Evolutionary conservation across 2,113 vertebrate species (phyloP).

Genomic region (Mormoops blainvillei): DNA sequence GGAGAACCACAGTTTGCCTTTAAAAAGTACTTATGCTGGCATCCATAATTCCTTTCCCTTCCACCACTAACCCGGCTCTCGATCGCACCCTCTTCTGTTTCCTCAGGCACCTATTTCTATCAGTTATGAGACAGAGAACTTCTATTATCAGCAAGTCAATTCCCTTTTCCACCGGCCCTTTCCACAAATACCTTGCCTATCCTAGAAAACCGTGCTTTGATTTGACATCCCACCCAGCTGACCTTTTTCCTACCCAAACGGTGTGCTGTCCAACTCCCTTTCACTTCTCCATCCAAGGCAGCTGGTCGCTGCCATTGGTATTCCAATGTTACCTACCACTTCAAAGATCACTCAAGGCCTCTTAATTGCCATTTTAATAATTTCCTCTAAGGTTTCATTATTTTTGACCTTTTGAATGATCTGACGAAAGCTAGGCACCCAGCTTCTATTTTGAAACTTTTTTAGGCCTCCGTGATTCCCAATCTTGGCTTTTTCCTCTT

Average conservation of each 20-base stretch:
- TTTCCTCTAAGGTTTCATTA: slow-evolving; percentile 9
- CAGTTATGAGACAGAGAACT: neutral
- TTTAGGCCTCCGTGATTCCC: neutral
- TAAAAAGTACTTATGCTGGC: neutral
- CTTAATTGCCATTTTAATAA: slow-evolving; percentile 13
- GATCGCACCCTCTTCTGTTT: neutral
- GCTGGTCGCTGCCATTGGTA: neutral
- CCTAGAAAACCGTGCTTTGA: neutral
- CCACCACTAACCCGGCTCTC: neutral
- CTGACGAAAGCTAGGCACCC: slow-evolving; percentile 7
- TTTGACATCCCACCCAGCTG: too few species aligned
- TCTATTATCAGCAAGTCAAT: neutral
- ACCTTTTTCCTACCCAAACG: neutral
- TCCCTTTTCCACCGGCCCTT: neutral
- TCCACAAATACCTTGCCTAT: neutral
- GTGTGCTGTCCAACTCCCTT: neutral
- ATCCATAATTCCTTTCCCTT: neutral
- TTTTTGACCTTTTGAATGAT: slow-evolving; percentile 32
- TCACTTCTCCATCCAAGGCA: rapidly evolving
- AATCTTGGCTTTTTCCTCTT: neutral
- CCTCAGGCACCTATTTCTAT: neutral
- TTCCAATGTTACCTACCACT: neutral
- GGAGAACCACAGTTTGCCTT: neutral
- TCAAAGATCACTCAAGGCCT: slow-evolving; percentile 16
- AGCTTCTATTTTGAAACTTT: neutral